Percentiles rank a stretch among this genome's conserved stretches.
Conservation (phyloP, 2,113 vertebrate genomes). For the Microcebus ravelobensis region DNA sequence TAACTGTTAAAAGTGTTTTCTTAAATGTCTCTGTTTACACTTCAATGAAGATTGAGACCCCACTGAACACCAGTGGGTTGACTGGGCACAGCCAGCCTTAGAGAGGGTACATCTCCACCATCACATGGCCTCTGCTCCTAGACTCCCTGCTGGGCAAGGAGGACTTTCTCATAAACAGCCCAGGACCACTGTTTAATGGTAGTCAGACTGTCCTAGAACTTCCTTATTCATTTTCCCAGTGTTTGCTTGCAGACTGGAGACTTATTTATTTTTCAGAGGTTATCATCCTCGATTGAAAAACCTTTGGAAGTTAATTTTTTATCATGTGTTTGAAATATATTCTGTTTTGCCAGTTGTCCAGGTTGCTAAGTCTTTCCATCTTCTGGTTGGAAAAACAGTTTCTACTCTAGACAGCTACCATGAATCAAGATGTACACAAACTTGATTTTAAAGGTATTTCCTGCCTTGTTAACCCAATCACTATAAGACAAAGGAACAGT, state of each 20-base stretch:
- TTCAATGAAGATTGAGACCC: background rate
- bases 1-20: background rate
- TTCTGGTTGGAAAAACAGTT: background rate
- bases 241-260: background rate
- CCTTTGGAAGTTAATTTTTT: background rate
- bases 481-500: conserved; percentile 59
- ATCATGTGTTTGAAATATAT: background rate
- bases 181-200: background rate
- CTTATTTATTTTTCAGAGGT: background rate
- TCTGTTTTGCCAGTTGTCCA: conserved; percentile 19
- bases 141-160: background rate
- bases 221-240: background rate
- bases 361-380: background rate
- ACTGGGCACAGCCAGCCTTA: background rate
- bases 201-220: background rate
- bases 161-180: background rate
- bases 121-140: background rate
- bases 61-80: background rate
- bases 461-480: conserved; percentile 67
- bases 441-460: conserved; percentile 65
- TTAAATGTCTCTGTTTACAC: background rate
- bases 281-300: conserved; percentile 48
- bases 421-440: conserved; percentile 63
- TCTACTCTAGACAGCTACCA: conserved; percentile 19
- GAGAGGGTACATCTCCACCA: background rate